Evolutionary conservation across 2,113 vertebrate species (phyloP).

Genomic region (Turdus rufiventris): DNA sequence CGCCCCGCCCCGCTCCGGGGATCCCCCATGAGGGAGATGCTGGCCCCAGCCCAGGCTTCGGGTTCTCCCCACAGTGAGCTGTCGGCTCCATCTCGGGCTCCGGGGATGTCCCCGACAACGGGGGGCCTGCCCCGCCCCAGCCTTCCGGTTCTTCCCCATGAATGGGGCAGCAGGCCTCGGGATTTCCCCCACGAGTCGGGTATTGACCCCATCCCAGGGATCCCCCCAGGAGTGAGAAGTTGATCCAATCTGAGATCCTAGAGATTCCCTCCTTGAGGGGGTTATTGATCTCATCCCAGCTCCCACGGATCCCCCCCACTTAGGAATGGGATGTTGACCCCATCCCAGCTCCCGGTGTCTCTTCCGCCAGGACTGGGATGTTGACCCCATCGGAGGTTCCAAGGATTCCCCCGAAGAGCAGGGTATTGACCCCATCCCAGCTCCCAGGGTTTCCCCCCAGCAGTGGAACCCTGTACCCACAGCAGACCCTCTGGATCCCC

Average conservation of each 20-base stretch:
- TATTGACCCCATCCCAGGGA: rapidly evolving
- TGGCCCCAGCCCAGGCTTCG: background rate
- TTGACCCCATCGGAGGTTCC: background rate
- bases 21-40: background rate
- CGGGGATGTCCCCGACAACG: background rate
- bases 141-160: background rate
- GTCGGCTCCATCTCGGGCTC: background rate
- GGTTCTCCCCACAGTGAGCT: rapidly evolving
- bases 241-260: no score
- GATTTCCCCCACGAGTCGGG: background rate
- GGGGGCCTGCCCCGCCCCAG: background rate
- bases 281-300: background rate
- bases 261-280: background rate
- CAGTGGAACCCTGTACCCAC: background rate
- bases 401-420: no score
- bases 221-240: background rate
- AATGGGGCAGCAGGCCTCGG: background rate
- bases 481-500: background rate
- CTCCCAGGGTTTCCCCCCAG: background rate
- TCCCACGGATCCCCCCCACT: background rate
- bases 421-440: background rate
- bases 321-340: background rate
- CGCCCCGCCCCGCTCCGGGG: background rate
- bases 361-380: rapidly evolving
- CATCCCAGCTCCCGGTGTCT: rapidly evolving